Base-by-base conservation (phyloP, 2,113 vertebrate species). In the Recurvirostra avosetta region DNA sequence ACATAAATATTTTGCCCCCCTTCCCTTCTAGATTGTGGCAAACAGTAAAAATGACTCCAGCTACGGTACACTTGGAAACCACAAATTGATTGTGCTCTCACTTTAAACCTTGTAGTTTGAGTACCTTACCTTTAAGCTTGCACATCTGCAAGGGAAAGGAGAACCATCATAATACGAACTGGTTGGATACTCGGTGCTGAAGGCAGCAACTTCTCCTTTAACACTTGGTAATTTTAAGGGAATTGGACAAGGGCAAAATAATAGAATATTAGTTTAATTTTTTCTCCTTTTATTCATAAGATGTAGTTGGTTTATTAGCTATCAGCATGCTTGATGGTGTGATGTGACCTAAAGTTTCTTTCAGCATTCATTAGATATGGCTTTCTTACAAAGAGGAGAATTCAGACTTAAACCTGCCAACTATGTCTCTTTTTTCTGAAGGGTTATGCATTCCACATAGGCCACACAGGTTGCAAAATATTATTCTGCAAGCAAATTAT, bases 401-500 rank as follows among this genome's bases (percentile, higher is more conserved):
- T 89, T 96, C 94, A 85, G 52, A 91, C 76, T 91, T 74, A 89
- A 94, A 79, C 65, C 73, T 95, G 92, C 61, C 88, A 94, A 43
- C 86, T 68, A 5, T 27, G 38, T 27, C 43, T 76, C 92, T 82
- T 88, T n/a, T 34, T 90, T 66, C 73, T 84, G 34, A 82, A 53
- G 22, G n/a, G 45, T 95, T 92, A 82, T 75, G 36, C 86, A 89
- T 97, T 95, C 92, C 53, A 56, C 1, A 0, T 75, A 94, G 81
- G 70, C 63, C 76, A 70, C 77, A n/a, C 70, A 75, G 76, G 70
- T 91, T 97, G 86, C 67, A 88, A 90, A 95, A 92, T 93, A 94
- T 47, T 96, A 90, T 94, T 96, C 82, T 80, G 65, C 80, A 72
- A 94, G 80, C 67, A 94, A 89, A 92, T 94, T 87, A 87, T 91